Base-by-base conservation (phyloP, 2,113 vertebrate genomes). In the Nymphicus hollandicus region DNA sequence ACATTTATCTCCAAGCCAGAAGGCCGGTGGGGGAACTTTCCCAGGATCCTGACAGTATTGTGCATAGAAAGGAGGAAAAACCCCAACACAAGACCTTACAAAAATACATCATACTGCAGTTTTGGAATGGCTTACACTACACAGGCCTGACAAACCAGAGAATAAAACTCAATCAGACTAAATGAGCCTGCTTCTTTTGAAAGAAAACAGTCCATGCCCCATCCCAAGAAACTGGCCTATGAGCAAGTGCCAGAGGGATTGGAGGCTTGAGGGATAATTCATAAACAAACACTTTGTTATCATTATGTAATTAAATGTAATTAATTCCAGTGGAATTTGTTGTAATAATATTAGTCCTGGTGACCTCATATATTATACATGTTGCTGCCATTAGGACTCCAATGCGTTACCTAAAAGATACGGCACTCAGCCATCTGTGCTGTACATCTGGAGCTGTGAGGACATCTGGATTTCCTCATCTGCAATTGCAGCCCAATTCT, bases 251-350 rank as follows among this genome's bases (percentile, higher is more conserved):
- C 55, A 78, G 68, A 73, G 58, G 71, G 70, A 91, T 83, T 47
- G 65, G 65, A 91, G 41, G 31, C 56, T 64, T 69, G 46, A 65
- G 33, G 90, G 89, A 88, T 78, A 95, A 91, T 39, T 83, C 3
- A 1, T 39, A 69, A 86, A 81, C 46, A 43, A 61, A 37, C 25
- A 13, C 35, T 93, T 60, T 86, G 71, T 86, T 96, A 94, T 92
- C 72, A 2, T 86, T 74, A 43, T 27, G 56, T 41, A 88, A 80
- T 93, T 47, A 78, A 92, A 86, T 1, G 8, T 88, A 82, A 95
- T 96, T 92, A 95, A 86, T 91, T 94, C 68, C 68, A 65, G 50
- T 84, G 96, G 91, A 95, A 91, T 93, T 95, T 86, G 15, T 44
- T 96, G 89, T 23, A 94, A 94, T 81, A 95, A 96, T 77, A 91